Evolutionary conservation across 1,140 invertebrate species (phyloP).

Genomic region (Agrilus planipennis): DNA sequence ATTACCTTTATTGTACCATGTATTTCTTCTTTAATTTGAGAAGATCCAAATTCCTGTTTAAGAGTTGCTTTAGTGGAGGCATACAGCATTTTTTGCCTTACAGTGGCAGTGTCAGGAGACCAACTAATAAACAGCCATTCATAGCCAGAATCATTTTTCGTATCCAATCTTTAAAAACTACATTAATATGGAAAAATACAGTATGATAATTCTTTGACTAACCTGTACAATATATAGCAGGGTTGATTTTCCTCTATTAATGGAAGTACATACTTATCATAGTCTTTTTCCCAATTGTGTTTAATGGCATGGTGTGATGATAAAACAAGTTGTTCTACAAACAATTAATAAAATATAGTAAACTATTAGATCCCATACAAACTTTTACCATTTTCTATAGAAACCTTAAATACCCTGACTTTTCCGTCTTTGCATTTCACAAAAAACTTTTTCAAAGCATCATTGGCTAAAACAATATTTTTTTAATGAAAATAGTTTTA

Average conservation of each 20-base stretch:
- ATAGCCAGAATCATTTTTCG: constrained; percentile 63
- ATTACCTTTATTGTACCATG: constrained; percentile 68
- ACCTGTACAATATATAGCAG: constrained; percentile 84
- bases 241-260: constrained; percentile 79
- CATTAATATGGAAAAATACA: constrained; percentile 13
- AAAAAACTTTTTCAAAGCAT: constrained; percentile 67
- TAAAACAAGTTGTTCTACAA: constrained; percentile 67
- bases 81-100: constrained; percentile 96
- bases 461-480: constrained; percentile 58
- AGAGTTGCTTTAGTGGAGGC: constrained; percentile 97
- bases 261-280: constrained; percentile 64
- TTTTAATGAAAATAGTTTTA: constrained; percentile 9
- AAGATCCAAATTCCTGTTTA: constrained; percentile 90
- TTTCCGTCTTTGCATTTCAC: constrained; percentile 71
- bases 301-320: constrained; percentile 45
- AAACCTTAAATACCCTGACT: constrained; percentile 67
- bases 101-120: constrained; percentile 81
- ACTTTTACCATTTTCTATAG: constrained; percentile 80
- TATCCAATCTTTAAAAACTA: constrained; percentile 54
- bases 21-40: constrained; percentile 82
- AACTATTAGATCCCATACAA: constrained; percentile 7
- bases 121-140: constrained; percentile 93
- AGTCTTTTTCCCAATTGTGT: constrained; percentile 79
- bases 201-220: constrained; percentile 31
- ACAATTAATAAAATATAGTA: constrained; percentile 13